Percentiles rank a stretch among this genome's conserved stretches.
Evolutionary conservation across 2,888 invertebrate genomes (phyloP).

Genomic region (Zaprionus lineosus): DNA sequence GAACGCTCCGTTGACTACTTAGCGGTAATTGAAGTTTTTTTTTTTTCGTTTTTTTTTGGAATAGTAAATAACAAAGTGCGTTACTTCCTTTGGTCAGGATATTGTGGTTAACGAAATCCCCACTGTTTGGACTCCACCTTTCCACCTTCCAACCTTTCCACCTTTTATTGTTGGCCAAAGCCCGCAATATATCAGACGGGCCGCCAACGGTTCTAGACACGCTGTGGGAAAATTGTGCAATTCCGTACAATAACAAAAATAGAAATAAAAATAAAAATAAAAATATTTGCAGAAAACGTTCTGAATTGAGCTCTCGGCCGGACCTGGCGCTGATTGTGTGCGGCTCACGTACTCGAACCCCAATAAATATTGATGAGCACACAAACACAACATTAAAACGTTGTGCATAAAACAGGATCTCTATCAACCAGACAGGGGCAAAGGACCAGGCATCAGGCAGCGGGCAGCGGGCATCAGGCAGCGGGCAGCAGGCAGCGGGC

Average conservation of each 20-base stretch:
- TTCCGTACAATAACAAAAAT: conserved; percentile 25
- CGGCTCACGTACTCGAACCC: conserved; percentile 73
- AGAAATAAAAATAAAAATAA: conserved; percentile 42
- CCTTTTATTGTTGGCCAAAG: conserved; percentile 28
- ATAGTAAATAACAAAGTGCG: conserved; percentile 59
- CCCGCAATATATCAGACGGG: conserved; percentile 43
- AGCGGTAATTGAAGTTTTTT: conserved; percentile 71
- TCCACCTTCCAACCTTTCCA: neutral
- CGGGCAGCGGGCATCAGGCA: neutral
- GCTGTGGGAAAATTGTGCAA: neutral
- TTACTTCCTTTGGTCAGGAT: neutral
- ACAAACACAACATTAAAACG: conserved; percentile 75
- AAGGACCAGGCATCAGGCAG: neutral
- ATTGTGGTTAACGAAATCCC: conserved; percentile 17
- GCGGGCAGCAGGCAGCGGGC: neutral
- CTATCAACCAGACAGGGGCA: neutral
- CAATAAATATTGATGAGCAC: conserved; percentile 78
- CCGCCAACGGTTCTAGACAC: too few relatives aligned
- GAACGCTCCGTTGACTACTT: conserved; percentile 54
- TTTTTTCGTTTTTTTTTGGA: too few relatives aligned
- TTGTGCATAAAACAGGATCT: conserved; percentile 57
- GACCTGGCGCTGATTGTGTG: conserved; percentile 57
- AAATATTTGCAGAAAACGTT: conserved; percentile 48
- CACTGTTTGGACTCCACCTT: neutral
- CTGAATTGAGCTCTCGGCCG: neutral